Percentiles rank a stretch among this genome's conserved stretches.
Evolutionary conservation across 2,113 vertebrate species (phyloP).

Genomic region (Scomber japonicus): DNA sequence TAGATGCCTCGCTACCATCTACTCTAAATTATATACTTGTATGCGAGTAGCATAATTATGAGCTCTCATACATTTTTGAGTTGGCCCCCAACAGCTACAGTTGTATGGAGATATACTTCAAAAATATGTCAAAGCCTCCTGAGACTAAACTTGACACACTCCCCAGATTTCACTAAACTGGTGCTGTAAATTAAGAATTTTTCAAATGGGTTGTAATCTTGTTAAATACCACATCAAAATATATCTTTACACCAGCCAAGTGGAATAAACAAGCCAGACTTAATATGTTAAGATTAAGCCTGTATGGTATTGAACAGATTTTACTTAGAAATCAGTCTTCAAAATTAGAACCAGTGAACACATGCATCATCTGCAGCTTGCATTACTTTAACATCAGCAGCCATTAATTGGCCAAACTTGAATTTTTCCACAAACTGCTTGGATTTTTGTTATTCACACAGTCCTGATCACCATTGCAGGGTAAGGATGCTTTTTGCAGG

Average conservation of each 20-base stretch:
- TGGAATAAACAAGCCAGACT: slow-evolving; percentile 16
- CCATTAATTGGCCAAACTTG: background rate
- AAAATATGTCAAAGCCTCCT: slow-evolving; percentile 8
- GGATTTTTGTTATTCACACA: background rate
- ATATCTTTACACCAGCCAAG: background rate
- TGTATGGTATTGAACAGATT: background rate
- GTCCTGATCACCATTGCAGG: background rate
- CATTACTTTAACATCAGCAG: background rate
- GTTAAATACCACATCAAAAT: slow-evolving; percentile 12
- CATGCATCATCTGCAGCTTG: background rate
- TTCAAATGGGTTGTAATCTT: slow-evolving; percentile 9
- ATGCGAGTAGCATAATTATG: slow-evolving; percentile 24
- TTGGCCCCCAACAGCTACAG: background rate
- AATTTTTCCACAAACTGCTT: background rate
- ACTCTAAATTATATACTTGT: slow-evolving; percentile 29
- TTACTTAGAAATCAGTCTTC: background rate
- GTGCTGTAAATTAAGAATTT: background rate
- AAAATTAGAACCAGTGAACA: background rate
- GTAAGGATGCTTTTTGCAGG: slow-evolving; percentile 19
- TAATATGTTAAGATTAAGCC: background rate
- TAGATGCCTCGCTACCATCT: slow-evolving; percentile 45
- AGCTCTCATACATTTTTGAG: slow-evolving; percentile 21
- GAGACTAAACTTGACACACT: slow-evolving; percentile 24
- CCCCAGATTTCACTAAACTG: background rate
- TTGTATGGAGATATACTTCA: slow-evolving; percentile 28